These are phyloP conservation scores for Cyrtorhinus lividipennis DNA, from an alignment of 1,140 invertebrate species.

Conservation along the genomic window DNA sequence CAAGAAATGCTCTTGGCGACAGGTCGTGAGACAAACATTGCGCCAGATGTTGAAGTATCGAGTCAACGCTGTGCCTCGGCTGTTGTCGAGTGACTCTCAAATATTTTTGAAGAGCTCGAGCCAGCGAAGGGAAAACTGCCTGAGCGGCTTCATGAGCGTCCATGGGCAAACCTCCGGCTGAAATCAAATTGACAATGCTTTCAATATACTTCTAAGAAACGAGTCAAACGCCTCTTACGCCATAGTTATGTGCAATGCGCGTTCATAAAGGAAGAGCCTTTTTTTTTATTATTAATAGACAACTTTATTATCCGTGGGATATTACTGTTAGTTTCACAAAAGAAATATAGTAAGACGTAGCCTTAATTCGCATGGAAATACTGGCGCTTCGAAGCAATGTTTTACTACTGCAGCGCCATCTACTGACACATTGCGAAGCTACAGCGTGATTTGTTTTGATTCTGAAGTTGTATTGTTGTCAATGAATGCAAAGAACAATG, in stretches of 20 bases:
- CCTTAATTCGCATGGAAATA: no score
- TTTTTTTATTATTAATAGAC: neutral
- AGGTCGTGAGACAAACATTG: constrained; percentile 83
- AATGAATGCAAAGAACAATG: no score
- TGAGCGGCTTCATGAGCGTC: constrained; percentile 91
- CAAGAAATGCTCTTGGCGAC: constrained; percentile 82
- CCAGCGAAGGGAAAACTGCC: constrained; percentile 91
- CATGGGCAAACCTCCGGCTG: constrained; percentile 48
- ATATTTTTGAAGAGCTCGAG: constrained; percentile 90
- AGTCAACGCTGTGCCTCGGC: constrained; percentile 84
- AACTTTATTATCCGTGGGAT: no score
- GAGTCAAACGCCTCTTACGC: neutral
- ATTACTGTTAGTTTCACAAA: no score
- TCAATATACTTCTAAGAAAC: neutral
- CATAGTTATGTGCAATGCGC: neutral
- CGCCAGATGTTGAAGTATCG: constrained; percentile 73
- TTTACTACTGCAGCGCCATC: no score
- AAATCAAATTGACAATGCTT: neutral
- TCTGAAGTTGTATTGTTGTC: no score
- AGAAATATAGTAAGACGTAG: no score
- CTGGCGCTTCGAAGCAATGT: no score
- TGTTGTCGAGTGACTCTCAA: constrained; percentile 88
- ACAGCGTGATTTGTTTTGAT: no score
- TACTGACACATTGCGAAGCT: no score
- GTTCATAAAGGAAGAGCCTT: neutral